These are phyloP conservation scores for Cydia strobilella DNA, from an alignment of 1,140 invertebrate species.

Conservation along the genomic window DNA sequence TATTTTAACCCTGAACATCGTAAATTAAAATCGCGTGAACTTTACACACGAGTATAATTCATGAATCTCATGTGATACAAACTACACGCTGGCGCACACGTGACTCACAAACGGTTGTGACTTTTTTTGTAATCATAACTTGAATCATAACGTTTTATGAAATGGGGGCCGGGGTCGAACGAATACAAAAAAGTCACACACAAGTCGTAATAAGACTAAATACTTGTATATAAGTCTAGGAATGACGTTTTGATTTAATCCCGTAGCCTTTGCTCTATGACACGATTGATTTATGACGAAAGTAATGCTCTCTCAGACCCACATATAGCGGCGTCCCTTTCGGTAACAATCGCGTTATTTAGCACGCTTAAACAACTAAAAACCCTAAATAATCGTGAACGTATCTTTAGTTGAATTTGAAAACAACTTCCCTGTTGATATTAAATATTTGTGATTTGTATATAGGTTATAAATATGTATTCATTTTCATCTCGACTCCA, in stretches of 20 bases:
- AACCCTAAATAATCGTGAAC: slow-evolving; percentile 8
- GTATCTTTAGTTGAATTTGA: background rate
- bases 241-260: slow-evolving; percentile 1
- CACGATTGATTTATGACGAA: background rate
- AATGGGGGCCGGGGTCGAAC: background rate
- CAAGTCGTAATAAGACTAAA: background rate
- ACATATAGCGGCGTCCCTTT: slow-evolving; percentile 13
- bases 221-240: slow-evolving; percentile 11
- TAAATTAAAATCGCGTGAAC: too few relatives aligned
- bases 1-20: too few relatives aligned
- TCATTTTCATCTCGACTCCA: background rate
- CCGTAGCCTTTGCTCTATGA: background rate
- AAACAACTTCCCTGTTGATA: slow-evolving; percentile 3
- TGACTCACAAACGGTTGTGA: slow-evolving; percentile 1
- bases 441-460: background rate
- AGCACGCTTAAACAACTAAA: background rate
- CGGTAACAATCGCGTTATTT: background rate
- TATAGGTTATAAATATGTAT: background rate
- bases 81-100: background rate
- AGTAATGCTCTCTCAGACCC: background rate
- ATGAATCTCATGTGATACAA: slow-evolving; percentile 6
- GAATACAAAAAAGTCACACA: background rate
- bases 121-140: background rate
- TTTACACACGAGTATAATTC: background rate
- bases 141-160: background rate